Evolutionary conservation across 2,797 vertebrate genomes (phyloP), one percentile per base, ranked within the genome.

Genomic region (Potorous gilbertii): DNA sequence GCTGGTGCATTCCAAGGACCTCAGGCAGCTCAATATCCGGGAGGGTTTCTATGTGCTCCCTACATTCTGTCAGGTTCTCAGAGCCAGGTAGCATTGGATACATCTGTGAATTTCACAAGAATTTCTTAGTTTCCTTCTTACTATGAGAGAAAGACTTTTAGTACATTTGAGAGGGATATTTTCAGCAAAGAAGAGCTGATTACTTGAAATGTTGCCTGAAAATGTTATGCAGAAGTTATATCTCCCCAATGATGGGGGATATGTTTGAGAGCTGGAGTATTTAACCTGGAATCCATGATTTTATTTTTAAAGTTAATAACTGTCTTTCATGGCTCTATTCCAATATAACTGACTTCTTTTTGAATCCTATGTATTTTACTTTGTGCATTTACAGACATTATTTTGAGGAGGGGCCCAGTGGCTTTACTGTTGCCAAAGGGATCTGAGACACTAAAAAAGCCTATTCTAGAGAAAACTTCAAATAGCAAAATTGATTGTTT

Each of bases 1-100:
- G 96, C 0, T 96, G 96, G 93, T 98, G 97, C 93, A 98, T 96
- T n/a, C 98, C 98, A 56, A 98, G 96, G 50, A 98, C 90, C 95
- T 98, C 98, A 0, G 98, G 97, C 28, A 97, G 62, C 91, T 98
- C 98, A 0, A 96, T 94, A 0, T 98, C 98, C 0, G 98, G 98
- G 8, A 98, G 95, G 28, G 97, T 96, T 89, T 97, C 97, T 94
- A 98, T 93, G 5, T 97, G 93, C 13, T 12, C 8, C 24, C 97
- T 93, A 95, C 94, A 98, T 3, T 98, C 96, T 62, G 92, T 29
- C n/a, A 98, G 74, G 66, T 94, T 97, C 24, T 95, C 93, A 1
- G 93, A 91, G 62, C 55, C 93, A 24, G 98, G 95, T 74, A 97
- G 92, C 0, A 96, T 62, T 31, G 91, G 95, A 94, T 96, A 97